These are phyloP conservation scores for Petromus typicus DNA, from an alignment of 2,113 vertebrate genomes.

Conservation along the genomic window DNA sequence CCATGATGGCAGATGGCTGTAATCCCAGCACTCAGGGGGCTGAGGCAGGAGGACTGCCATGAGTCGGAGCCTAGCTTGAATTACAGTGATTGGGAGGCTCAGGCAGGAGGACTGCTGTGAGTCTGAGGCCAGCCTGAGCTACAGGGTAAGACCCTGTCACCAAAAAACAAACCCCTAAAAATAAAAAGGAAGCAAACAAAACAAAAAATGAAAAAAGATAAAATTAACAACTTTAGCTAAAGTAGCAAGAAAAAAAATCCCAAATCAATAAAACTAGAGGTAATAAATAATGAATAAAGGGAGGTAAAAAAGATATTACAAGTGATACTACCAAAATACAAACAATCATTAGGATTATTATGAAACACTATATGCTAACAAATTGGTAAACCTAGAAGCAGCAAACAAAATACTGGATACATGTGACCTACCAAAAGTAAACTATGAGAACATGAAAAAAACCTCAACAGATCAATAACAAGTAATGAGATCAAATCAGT, in stretches of 20 bases:
- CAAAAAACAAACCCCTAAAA: not conserved
- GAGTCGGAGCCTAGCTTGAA: too few relatives aligned
- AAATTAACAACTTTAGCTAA: not conserved
- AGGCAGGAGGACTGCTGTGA: too few relatives aligned
- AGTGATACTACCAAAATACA: not conserved
- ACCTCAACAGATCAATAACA: not conserved
- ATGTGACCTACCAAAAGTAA: not conserved
- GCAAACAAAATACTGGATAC: not conserved
- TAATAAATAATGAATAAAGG: not conserved
- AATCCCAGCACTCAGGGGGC: too few relatives aligned
- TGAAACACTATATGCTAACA: not conserved
- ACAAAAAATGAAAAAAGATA: not conserved
- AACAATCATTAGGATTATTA: not conserved
- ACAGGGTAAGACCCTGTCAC: too few relatives aligned
- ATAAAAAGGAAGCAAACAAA: not conserved
- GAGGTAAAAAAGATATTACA: not conserved
- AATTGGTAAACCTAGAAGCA: not conserved
- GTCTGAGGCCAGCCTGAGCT: too few relatives aligned
- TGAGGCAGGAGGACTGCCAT: too few relatives aligned
- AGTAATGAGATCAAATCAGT: not conserved
- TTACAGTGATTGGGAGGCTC: too few relatives aligned
- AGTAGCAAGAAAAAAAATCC: not conserved
- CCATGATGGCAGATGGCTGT: too few relatives aligned
- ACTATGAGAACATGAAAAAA: not conserved
- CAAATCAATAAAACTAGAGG: not conserved